phyloP scores from a whole-genome alignment of 1,140 invertebrate species.

The Heterodera carotae region DNA sequence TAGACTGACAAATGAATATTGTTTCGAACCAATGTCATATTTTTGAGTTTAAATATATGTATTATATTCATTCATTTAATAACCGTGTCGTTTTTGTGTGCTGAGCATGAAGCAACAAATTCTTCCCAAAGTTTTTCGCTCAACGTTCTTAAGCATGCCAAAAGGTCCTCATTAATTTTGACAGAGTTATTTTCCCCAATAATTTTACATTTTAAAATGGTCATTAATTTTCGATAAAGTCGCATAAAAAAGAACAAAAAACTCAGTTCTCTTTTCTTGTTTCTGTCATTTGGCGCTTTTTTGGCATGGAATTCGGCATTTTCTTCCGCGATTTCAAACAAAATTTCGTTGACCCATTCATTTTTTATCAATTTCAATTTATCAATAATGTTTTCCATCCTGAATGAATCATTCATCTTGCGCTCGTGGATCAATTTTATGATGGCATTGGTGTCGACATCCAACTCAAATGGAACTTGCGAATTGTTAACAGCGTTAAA shows the following conservation, averaged over 20 bases:
- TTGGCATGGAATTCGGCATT: neutral
- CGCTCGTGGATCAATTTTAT: neutral
- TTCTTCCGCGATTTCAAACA: neutral
- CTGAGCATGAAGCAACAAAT: neutral
- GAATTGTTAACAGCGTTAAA: neutral
- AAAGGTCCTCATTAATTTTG: neutral
- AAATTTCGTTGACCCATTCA: neutral
- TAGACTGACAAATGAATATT: too few species aligned
- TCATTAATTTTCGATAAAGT: neutral
- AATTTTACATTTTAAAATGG: neutral
- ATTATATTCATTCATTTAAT: too few species aligned
- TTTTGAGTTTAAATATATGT: too few species aligned
- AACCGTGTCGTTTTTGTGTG: neutral
- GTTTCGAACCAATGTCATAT: too few species aligned
- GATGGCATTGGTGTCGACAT: neutral
- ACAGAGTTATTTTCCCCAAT: neutral
- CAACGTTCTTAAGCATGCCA: neutral
- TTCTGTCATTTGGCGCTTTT: neutral
- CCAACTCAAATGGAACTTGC: neutral
- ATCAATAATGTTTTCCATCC: neutral
- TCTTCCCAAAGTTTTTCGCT: neutral
- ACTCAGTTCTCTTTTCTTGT: neutral
- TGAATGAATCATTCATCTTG: neutral
- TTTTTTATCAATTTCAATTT: neutral
- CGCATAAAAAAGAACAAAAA: neutral